These are phyloP conservation scores for Uria aalge DNA, from an alignment of 2,113 vertebrate genomes.

Conservation along the genomic window DNA sequence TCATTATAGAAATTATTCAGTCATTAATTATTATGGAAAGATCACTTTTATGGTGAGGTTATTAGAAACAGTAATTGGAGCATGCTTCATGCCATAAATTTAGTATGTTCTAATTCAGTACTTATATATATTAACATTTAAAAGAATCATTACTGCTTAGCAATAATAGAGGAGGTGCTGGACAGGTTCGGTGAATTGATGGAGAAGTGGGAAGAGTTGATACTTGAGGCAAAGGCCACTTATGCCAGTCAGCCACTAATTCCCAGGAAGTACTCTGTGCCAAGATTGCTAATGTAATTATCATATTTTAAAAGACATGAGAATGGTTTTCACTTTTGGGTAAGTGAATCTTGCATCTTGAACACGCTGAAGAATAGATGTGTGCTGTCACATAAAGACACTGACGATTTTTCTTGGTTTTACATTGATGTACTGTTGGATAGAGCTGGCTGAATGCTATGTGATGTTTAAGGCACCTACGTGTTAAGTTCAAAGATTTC, in stretches of 20 bases:
- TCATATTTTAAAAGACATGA: background rate
- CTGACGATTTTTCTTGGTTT: background rate
- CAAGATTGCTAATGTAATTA: background rate
- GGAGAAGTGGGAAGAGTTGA: background rate
- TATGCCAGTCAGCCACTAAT: background rate
- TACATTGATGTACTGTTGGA: background rate
- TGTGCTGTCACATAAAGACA: background rate
- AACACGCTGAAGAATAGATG: background rate
- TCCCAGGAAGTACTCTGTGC: background rate
- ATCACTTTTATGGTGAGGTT: background rate
- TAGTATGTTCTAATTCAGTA: background rate
- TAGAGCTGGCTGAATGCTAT: background rate
- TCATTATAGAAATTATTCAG: background rate
- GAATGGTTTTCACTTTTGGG: background rate
- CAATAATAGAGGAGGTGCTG: background rate
- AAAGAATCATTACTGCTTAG: background rate
- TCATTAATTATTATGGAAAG: conserved; percentile 6
- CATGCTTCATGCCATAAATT: background rate
- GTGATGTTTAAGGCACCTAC: background rate
- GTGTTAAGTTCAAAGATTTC: background rate
- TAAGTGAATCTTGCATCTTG: background rate
- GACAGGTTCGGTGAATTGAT: background rate
- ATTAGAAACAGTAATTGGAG: background rate
- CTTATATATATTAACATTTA: background rate
- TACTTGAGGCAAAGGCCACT: background rate